Base-by-base conservation (phyloP, 2,888 invertebrate species). In the Falcaria lacertinaria region DNA sequence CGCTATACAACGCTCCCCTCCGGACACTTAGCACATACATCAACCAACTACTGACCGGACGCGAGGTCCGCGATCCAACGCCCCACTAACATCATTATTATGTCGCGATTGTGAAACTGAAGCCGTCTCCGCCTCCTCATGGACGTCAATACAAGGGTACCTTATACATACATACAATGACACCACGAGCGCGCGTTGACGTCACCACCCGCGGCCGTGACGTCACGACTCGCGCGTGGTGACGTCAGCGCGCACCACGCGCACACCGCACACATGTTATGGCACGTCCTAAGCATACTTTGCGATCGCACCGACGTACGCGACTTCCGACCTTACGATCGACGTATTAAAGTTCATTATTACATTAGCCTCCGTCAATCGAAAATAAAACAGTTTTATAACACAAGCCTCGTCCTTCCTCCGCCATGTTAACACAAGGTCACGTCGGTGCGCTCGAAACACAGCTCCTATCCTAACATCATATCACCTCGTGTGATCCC, bases 401-500 rank as follows among this genome's bases (percentile, higher is more conserved):
- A 32, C 38, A 39, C 41, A 41, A 42, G 42, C 36, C 46, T 45
- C 41, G 16, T 43, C 33, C 8, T 35, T 34, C n/a, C 38, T 43
- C 40, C 25, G 15, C 25, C 42, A 33, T 41, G 41, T 33, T 2
- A 14, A n/a, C 5, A 37, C 44, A 35, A 46, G 48, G 42, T 1
- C 53, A 43, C 57, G 52, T 35, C 60, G 47, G 39, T 44, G 50
- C 54, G 54, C 40, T 49, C 56, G 51, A 55, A 45, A 57, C 57
- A 60, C 52, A 52, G 57, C 56, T 53, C 64, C 69, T 60, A 69
- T 34, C 28, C 1, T 19, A 68, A 67, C 70, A 60, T 60, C 58
- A 65, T 64, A 69, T 76, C 76, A 74, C 76, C 59, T 69, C 67
- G 66, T 65, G 74, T 84, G 86, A 81, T 84, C 85, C 85, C 85